Evolutionary conservation across 2,797 vertebrate genomes (phyloP).

Genomic region (Morus bassanus): DNA sequence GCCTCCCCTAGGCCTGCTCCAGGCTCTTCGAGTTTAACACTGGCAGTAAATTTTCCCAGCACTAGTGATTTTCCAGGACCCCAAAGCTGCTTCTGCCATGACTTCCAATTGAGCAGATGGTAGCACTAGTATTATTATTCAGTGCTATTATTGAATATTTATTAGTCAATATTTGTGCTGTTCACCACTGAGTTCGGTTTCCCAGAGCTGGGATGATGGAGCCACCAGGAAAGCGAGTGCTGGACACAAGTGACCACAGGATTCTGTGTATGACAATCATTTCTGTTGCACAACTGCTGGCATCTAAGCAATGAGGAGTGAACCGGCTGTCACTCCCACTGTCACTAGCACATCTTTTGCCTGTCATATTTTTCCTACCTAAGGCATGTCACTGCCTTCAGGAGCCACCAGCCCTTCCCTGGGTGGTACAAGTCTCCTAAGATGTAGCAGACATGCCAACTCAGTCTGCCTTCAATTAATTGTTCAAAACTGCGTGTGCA

Average conservation of each 20-base stretch:
- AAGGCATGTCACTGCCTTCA: neutral
- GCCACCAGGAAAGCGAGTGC: neutral
- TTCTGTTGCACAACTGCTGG: neutral
- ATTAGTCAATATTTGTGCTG: neutral
- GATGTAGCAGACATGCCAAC: neutral
- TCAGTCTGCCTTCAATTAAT: neutral
- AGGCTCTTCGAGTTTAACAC: fast-evolving
- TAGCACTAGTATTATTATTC: neutral
- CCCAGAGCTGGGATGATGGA: neutral
- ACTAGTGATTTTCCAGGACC: neutral
- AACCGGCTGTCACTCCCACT: neutral
- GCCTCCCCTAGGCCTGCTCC: neutral
- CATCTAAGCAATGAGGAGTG: neutral
- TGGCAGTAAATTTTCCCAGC: neutral
- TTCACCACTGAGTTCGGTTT: neutral
- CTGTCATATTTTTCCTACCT: neutral
- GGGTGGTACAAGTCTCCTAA: neutral
- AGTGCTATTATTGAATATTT: neutral
- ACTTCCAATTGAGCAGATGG: neutral
- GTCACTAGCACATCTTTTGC: neutral
- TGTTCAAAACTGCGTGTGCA: neutral
- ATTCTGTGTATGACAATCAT: neutral
- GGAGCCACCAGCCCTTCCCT: neutral
- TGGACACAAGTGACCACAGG: fast-evolving
- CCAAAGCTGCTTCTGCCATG: neutral